Evolutionary conservation across 2,113 vertebrate species (phyloP), one percentile per base, ranked within the genome.

Genomic region (Lamprologus tigripictilis): DNA sequence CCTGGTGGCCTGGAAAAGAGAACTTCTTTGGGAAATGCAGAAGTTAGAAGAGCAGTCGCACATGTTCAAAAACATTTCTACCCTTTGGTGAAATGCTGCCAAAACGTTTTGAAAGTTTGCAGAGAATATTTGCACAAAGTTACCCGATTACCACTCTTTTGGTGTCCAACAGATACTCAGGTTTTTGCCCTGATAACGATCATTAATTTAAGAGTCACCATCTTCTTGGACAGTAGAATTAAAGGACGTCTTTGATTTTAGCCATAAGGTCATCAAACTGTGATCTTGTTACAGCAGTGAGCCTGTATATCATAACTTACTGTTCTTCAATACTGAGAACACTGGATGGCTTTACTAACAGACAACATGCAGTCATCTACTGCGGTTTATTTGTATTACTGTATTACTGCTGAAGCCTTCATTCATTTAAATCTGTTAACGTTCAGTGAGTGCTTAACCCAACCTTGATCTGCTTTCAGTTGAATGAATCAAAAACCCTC

Each of bases 301-400:
- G 21, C 21, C 37, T 45, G 66, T 42, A 42, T 73, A 45, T 0
- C 13, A 42, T 17, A 73, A 3, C 40, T 23, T 23, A 73, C 1
- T 26, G 37, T 10, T 42, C 21, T 16, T 45, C 66, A 1, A 6
- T 42, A 73, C n/a, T 45, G 33, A 68, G 8, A 1, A 73, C 21
- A 16, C 5, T 0, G n/a, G 66, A 45, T 45, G 5, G 0, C 9
- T 6, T 1, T 11, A 26, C 21, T 71, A 9, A 45, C 13, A 16
- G 21, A 42, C 7, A 2, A 42, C 0, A 23, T 23, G 37, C 35
- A 9, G 35, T 23, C 66, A 16, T 45, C 12, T 45, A 28, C 0
- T 45, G 14, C 1, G 0, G 13, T 42, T 26, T 17, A 42, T 71
- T 6, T 71, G 37, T 40, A 71, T n/a, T n/a, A n/a, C n/a, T n/a